Conservation (phyloP, 2,888 invertebrate species). For the Dexiosoma caninum region DNA sequence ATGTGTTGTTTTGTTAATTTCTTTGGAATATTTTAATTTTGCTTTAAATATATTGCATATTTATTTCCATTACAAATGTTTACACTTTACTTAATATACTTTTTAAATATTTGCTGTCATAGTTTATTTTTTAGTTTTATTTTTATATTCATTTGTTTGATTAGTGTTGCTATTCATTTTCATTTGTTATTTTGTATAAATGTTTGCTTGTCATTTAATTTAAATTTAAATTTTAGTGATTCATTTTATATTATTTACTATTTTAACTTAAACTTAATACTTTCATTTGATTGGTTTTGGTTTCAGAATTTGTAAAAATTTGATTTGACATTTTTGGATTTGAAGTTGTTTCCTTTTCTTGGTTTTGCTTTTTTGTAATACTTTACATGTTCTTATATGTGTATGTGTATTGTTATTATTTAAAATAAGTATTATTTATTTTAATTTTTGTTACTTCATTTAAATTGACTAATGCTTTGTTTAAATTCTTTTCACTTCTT, state of each 20-base stretch:
- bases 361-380: no score
- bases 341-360: slow-evolving; percentile 46
- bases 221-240: slow-evolving; percentile 24
- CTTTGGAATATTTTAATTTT: slow-evolving; percentile 19
- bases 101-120: slow-evolving; percentile 19
- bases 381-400: slow-evolving; percentile 24
- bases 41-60: slow-evolving; percentile 22
- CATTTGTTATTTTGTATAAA: slow-evolving; percentile 55
- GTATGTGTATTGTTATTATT: slow-evolving; percentile 19
- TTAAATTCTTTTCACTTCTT: slow-evolving; percentile 35
- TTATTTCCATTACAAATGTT: slow-evolving; percentile 28
- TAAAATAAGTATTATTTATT: slow-evolving; percentile 61
- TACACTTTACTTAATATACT: slow-evolving; percentile 1
- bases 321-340: slow-evolving; percentile 68
- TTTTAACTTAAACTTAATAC: slow-evolving; percentile 70
- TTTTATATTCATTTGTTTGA: background rate
- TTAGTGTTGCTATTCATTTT: slow-evolving; percentile 58
- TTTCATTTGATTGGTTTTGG: slow-evolving; percentile 75
- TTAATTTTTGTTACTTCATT: slow-evolving; percentile 69
- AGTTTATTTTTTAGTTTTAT: slow-evolving; percentile 29
- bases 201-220: slow-evolving; percentile 53
- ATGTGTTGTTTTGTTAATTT: slow-evolving; percentile 27
- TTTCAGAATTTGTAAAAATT: slow-evolving; percentile 70
- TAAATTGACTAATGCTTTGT: slow-evolving; percentile 59
- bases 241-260: slow-evolving; percentile 43